These are phyloP conservation scores for Drosophila putrida DNA, from an alignment of 2,888 invertebrate species.

Conservation along the genomic window DNA sequence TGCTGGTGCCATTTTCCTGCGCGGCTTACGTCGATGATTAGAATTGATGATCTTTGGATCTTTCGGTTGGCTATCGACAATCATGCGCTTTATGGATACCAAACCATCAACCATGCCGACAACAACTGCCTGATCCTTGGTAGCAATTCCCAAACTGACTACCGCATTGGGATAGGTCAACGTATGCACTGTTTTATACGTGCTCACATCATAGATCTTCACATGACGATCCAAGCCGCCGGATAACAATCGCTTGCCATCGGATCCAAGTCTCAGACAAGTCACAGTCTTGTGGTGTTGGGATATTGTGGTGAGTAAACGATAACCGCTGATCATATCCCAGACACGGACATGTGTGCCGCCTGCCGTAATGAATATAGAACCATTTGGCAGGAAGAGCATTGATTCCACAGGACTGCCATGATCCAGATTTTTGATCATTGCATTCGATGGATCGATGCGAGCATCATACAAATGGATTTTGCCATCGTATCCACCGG, in stretches of 20 bases:
- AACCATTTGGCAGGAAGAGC: slow-evolving; percentile 94
- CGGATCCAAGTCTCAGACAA: slow-evolving; percentile 92
- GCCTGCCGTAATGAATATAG: slow-evolving; percentile 96
- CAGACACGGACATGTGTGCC: slow-evolving; percentile 96
- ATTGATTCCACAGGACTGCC: slow-evolving; percentile 96
- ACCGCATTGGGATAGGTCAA: slow-evolving; percentile 97
- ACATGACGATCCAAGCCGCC: slow-evolving; percentile 97
- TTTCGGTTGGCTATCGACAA: slow-evolving; percentile 86
- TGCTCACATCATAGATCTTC: slow-evolving; percentile 95
- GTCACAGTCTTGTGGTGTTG: slow-evolving; percentile 99
- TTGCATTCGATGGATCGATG: slow-evolving; percentile 87
- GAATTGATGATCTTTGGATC: slow-evolving; percentile 73
- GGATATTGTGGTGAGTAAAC: slow-evolving; percentile 92
- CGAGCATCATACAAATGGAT: slow-evolving; percentile 95
- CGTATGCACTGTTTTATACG: slow-evolving; percentile 94
- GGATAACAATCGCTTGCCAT: slow-evolving; percentile 93
- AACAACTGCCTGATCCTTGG: slow-evolving; percentile 92
- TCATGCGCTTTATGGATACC: slow-evolving; percentile 93
- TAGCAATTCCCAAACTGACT: slow-evolving; percentile 92
- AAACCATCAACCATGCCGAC: slow-evolving; percentile 97
- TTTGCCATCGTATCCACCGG: slow-evolving; percentile 95
- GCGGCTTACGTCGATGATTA: background rate
- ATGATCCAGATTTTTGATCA: slow-evolving; percentile 90
- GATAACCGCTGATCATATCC: slow-evolving; percentile 93
- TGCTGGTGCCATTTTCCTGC: background rate